Base-by-base conservation (phyloP, 2,888 invertebrate species). In the Melanotus villosus region DNA sequence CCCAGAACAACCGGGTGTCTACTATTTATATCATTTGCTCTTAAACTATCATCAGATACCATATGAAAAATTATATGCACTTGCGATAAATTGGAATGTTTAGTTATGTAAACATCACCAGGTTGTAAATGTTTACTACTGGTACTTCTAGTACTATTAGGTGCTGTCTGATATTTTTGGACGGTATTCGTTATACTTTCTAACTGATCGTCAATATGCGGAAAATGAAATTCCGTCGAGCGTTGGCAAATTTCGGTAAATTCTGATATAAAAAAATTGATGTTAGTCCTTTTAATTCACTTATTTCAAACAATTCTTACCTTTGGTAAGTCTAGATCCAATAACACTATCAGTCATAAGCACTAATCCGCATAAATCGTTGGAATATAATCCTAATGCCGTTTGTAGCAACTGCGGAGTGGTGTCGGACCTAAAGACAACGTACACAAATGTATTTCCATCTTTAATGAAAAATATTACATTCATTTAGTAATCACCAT, bases 61-160 rank as follows among this genome's bases (percentile, higher is more conserved):
- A 99, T 90, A 82, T 99, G 99, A 86, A 98, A 99, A 52, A 98
- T 93, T 1, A 97, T 92, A 86, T 99, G 98, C 47, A 94, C 94
- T 82, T 97, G 95, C 1, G 95, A 93, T 73, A 99, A 89, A 88
- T 98, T 98, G 77, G 97, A 96, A 89, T 98, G 98, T 75, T 90
- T 88, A 5, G 95, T 95, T 66, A 95, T 88, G 81, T 92, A 93
- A 80, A 95, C 92, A 86, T 97, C 97, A 0, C 96, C 96, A 1
- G 93, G 89, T 84, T 91, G 92, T 73, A 95, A 86, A 75, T 89
- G 87, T 78, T 89, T 89, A 76, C 89, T 88, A 57, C 79, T 77
- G 10, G 74, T 70, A 63, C 78, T 80, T 64, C 79, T 73, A 36
- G 74, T 75, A 14, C 71, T 74, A 30, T 45, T 69, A 30, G 66